phyloP scores from a whole-genome alignment of 2,888 invertebrate species.

The Drepana falcataria region DNA sequence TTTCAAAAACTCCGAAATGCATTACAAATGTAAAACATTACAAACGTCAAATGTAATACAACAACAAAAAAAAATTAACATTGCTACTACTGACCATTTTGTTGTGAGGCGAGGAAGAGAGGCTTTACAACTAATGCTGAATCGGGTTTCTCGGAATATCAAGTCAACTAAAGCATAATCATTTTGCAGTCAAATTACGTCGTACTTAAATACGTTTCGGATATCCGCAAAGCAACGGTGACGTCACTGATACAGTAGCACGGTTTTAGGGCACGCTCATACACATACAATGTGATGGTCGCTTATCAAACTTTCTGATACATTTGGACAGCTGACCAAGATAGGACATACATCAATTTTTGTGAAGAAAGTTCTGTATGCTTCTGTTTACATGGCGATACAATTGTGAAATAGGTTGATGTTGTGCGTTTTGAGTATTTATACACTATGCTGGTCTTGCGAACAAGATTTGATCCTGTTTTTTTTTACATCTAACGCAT shows the following conservation, averaged over 20 bases:
- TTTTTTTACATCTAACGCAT: too few species aligned
- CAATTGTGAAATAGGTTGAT: too few species aligned
- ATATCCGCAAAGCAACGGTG: not conserved
- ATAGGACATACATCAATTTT: not conserved
- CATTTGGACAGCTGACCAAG: not conserved
- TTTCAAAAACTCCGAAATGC: too few species aligned
- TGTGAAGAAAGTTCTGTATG: not conserved
- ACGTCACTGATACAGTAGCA: not conserved
- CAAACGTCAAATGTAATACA: too few species aligned
- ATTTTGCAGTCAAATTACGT: not conserved
- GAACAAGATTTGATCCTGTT: too few species aligned
- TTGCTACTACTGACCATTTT: too few species aligned
- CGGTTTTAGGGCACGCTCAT: not conserved
- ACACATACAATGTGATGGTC: not conserved
- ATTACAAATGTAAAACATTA: too few species aligned
- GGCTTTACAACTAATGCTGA: not conserved
- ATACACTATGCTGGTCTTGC: too few species aligned
- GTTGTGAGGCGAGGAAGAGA: too few species aligned
- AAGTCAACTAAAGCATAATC: not conserved
- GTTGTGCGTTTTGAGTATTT: too few species aligned
- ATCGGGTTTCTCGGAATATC: not conserved
- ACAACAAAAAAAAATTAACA: too few species aligned
- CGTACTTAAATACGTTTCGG: not conserved
- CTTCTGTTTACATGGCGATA: not conserved
- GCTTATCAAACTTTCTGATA: not conserved